Evolutionary conservation across 1,140 invertebrate genomes (phyloP).

Genomic region (Zophobas atratus): DNA sequence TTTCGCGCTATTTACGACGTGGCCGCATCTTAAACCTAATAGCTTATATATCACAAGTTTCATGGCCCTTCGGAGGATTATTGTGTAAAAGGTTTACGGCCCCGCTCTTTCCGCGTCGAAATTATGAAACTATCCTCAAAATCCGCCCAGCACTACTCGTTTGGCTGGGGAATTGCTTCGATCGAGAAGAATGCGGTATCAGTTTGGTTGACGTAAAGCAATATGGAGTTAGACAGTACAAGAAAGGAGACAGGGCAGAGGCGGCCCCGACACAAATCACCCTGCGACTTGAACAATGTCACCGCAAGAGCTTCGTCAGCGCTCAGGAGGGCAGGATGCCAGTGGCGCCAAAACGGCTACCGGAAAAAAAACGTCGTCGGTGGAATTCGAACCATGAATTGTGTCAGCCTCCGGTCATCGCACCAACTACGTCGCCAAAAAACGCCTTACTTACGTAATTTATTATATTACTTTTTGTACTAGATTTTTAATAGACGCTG

Average conservation of each 20-base stretch:
- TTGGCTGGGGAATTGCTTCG: background rate
- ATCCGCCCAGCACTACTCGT: background rate
- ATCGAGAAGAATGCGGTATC: conserved; percentile 43
- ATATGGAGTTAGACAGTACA: conserved; percentile 47
- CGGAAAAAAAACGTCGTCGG: background rate
- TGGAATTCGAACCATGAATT: too few relatives aligned
- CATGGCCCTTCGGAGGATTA: conserved; percentile 53
- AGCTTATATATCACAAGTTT: conserved; percentile 56
- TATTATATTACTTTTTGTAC: too few relatives aligned
- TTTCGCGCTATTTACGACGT: conserved; percentile 55
- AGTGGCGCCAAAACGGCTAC: conserved; percentile 22
- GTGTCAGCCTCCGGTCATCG: too few relatives aligned
- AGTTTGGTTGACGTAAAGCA: conserved; percentile 47
- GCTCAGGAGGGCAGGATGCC: conserved; percentile 23
- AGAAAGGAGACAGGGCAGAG: conserved; percentile 52
- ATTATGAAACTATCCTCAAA: conserved; percentile 42
- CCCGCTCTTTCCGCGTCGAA: conserved; percentile 1
- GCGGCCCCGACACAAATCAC: conserved; percentile 60
- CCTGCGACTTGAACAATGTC: conserved; percentile 60
- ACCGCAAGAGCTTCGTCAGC: conserved; percentile 56
- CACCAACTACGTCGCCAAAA: background rate
- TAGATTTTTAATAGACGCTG: too few relatives aligned
- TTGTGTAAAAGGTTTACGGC: conserved; percentile 55
- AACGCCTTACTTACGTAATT: too few relatives aligned
- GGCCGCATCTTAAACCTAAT: conserved; percentile 54